phyloP scores from a whole-genome alignment of 2,888 invertebrate genomes.

The Dynastes grantii region DNA sequence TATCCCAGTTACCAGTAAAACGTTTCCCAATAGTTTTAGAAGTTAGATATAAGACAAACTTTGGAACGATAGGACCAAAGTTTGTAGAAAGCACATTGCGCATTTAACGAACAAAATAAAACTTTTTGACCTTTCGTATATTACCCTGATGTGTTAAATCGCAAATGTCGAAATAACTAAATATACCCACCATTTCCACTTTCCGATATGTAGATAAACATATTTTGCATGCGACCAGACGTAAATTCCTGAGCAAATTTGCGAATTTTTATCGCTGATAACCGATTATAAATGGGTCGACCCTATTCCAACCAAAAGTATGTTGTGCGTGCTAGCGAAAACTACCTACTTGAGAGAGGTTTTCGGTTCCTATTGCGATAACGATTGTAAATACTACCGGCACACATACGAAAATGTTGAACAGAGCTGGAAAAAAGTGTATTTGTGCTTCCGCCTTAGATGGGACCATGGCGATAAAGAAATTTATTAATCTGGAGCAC shows the following conservation, averaged over 20 bases:
- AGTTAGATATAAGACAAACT: no score
- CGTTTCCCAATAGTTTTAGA: no score
- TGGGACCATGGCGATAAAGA: slow-evolving; percentile 2
- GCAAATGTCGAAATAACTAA: no score
- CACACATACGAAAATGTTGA: not conserved
- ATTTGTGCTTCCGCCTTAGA: slow-evolving; percentile 17
- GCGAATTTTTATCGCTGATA: slow-evolving; percentile 16
- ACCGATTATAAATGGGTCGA: not conserved
- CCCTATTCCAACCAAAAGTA: slow-evolving; percentile 14
- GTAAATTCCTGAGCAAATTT: not conserved
- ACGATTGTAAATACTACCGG: slow-evolving; percentile 8
- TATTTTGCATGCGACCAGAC: not conserved
- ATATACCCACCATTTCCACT: no score
- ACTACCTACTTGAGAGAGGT: not conserved
- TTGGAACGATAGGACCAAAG: no score
- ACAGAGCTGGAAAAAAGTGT: not conserved
- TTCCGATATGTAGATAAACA: not conserved
- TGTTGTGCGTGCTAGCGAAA: slow-evolving; percentile 2
- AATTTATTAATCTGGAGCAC: not conserved
- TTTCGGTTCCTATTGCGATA: slow-evolving; percentile 12
- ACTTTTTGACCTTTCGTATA: no score
- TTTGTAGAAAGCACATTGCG: no score
- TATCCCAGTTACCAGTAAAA: no score
- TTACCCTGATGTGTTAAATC: no score
- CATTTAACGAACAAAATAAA: no score